Evolutionary conservation across 2,888 invertebrate species (phyloP).

Genomic region (Notocelia uddmanniana): DNA sequence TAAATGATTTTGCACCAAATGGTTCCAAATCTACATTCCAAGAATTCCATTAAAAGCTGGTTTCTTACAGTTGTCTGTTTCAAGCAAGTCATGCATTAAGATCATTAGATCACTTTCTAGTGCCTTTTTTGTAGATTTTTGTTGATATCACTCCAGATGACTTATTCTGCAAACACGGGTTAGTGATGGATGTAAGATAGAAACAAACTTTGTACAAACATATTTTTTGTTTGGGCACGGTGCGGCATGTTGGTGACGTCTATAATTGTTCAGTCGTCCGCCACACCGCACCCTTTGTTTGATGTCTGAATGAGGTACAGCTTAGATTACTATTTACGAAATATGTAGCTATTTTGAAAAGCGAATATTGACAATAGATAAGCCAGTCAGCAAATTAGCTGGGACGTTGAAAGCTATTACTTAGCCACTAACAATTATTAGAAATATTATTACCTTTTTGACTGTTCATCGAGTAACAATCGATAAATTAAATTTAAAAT

Average conservation of each 20-base stretch:
- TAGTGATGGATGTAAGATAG: constrained; percentile 2
- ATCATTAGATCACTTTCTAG: neutral
- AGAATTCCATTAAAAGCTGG: constrained; percentile 14
- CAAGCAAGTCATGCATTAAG: constrained; percentile 24
- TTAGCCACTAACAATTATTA: no score
- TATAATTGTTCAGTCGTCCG: constrained; percentile 33
- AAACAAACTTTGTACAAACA: constrained; percentile 30
- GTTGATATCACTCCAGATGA: neutral
- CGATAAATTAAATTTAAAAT: constrained; percentile 92
- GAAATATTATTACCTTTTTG: constrained; percentile 88
- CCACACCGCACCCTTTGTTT: constrained; percentile 36
- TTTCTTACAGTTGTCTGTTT: neutral
- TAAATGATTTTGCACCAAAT: constrained; percentile 18
- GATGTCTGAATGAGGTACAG: constrained; percentile 20
- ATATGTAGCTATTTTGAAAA: constrained; percentile 9
- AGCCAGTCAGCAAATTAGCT: constrained; percentile 32
- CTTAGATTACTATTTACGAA: constrained; percentile 22
- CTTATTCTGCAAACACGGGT: constrained; percentile 1
- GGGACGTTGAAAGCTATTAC: constrained; percentile 31
- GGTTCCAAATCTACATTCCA: neutral
- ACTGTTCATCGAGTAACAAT: constrained; percentile 87
- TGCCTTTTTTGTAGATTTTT: constrained; percentile 3
- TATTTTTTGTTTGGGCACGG: constrained; percentile 35
- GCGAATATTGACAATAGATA: neutral
- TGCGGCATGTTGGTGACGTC: neutral